phyloP scores from a whole-genome alignment of 2,888 invertebrate species.

The Macrosoma leucophasiata region DNA sequence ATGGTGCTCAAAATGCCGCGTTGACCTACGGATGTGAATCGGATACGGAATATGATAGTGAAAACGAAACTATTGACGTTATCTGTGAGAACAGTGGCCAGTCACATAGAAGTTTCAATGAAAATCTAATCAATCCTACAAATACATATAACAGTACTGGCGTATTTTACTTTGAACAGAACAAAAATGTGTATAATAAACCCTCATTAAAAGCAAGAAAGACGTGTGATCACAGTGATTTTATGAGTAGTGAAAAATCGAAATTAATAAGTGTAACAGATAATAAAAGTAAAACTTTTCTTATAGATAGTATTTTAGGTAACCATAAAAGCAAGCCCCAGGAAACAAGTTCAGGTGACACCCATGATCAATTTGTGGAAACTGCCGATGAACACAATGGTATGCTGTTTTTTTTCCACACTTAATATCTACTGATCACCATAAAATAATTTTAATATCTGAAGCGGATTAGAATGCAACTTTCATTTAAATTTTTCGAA shows the following conservation, averaged over 20 bases:
- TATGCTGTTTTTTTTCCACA: slow-evolving; percentile 28
- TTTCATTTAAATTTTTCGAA: no score
- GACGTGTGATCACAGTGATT: slow-evolving; percentile 33
- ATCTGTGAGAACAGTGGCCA: slow-evolving; percentile 65
- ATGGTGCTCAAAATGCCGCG: slow-evolving; percentile 35
- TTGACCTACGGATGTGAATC: slow-evolving; percentile 46
- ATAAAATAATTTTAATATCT: no score
- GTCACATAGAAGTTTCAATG: slow-evolving; percentile 19
- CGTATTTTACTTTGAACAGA: slow-evolving; percentile 42
- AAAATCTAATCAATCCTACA: slow-evolving; percentile 26
- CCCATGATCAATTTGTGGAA: slow-evolving; percentile 46
- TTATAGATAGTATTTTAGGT: slow-evolving; percentile 74
- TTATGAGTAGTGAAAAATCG: slow-evolving; percentile 35
- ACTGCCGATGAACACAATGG: slow-evolving; percentile 64
- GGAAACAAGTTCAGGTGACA: slow-evolving; percentile 31
- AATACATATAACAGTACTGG: slow-evolving; percentile 33
- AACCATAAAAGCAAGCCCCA: slow-evolving; percentile 45
- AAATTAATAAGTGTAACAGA: slow-evolving; percentile 32
- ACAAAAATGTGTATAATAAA: slow-evolving; percentile 26
- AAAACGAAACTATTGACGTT: slow-evolving; percentile 65
- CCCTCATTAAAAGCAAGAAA: slow-evolving; percentile 7
- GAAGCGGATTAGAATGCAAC: no score
- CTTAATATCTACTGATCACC: slow-evolving; percentile 2
- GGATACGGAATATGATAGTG: slow-evolving; percentile 59
- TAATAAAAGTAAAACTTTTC: slow-evolving; percentile 68